Percentiles rank a stretch among this genome's conserved stretches.
Conservation (phyloP, 1,140 invertebrate genomes). For the Lordiphosa stackelbergi region DNA sequence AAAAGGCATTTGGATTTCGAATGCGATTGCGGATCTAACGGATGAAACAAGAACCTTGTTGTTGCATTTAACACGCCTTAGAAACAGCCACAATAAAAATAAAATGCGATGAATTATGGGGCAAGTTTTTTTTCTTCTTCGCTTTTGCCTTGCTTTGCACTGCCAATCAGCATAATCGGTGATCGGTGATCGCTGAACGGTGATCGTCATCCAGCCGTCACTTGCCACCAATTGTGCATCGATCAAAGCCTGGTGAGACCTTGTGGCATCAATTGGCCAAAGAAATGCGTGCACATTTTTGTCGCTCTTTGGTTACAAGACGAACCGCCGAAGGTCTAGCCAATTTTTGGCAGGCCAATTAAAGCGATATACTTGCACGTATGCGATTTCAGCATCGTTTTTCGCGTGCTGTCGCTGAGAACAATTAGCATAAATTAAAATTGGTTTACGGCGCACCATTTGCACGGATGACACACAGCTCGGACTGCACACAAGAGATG, state of each 20-base stretch:
- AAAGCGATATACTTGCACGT: slow-evolving; percentile 11
- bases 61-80: slow-evolving; percentile 67
- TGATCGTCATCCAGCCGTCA: slow-evolving; percentile 37
- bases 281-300: slow-evolving; percentile 54
- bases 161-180: slow-evolving; percentile 54
- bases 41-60: slow-evolving; percentile 74
- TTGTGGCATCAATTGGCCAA: slow-evolving; percentile 43
- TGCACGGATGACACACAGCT: slow-evolving; percentile 52
- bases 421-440: slow-evolving; percentile 75
- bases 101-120: slow-evolving; percentile 69
- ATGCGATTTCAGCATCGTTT: slow-evolving; percentile 38
- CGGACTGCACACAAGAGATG: slow-evolving; percentile 9
- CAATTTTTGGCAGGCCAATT: slow-evolving; percentile 34
- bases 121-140: slow-evolving; percentile 45
- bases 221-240: slow-evolving; percentile 66
- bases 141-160: slow-evolving; percentile 4
- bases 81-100: slow-evolving; percentile 50
- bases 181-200: slow-evolving; percentile 23
- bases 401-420: slow-evolving; percentile 51
- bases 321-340: slow-evolving; percentile 41
- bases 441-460: slow-evolving; percentile 65
- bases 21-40: slow-evolving; percentile 68
- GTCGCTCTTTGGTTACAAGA: slow-evolving; percentile 19
- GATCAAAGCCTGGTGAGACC: slow-evolving; percentile 49
- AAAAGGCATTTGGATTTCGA: slow-evolving; percentile 49